Conservation (phyloP, 2,888 invertebrate genomes). For the Sceliomorpha sp. region DNA sequence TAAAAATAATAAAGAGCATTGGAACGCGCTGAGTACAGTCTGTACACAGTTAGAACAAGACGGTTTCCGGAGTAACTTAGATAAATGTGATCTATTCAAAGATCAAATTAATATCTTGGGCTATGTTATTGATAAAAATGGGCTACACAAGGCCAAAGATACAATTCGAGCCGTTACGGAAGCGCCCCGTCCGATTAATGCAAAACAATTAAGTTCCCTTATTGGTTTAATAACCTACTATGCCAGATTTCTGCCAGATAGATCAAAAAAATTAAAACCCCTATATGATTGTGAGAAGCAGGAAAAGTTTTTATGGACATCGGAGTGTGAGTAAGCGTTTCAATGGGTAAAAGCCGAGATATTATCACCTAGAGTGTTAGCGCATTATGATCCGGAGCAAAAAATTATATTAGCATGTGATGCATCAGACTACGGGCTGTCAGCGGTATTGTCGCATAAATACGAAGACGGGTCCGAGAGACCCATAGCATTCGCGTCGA, state of each 20-base stretch:
- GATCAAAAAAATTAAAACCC: constrained; percentile 7
- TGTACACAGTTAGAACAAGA: constrained; percentile 2
- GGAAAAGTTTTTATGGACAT: constrained; percentile 5
- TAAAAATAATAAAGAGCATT: background rate
- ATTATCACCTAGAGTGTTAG: constrained; percentile 12
- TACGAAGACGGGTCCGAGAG: constrained; percentile 60
- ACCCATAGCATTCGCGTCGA: constrained; percentile 66
- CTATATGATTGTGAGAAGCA: constrained; percentile 4
- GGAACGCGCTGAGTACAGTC: background rate
- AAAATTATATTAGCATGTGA: constrained; percentile 37
- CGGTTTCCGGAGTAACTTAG: constrained; percentile 2
- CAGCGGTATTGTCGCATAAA: constrained; percentile 63
- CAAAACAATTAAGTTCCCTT: constrained; percentile 19
- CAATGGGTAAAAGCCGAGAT: constrained; percentile 12
- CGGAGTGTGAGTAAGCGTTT: constrained; percentile 16
- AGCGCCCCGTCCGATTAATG: constrained; percentile 7
- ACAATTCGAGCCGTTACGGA: constrained; percentile 33
- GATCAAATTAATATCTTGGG: constrained; percentile 67
- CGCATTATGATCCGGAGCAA: constrained; percentile 44
- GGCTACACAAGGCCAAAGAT: constrained; percentile 35
- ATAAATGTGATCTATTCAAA: constrained; percentile 60
- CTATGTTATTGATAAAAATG: constrained; percentile 50
- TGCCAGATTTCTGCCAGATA: constrained; percentile 19
- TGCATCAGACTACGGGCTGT: constrained; percentile 61
- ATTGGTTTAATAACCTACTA: constrained; percentile 35